These are phyloP conservation scores for Gasteruption jaculator DNA, from an alignment of 2,888 invertebrate genomes.

Conservation along the genomic window DNA sequence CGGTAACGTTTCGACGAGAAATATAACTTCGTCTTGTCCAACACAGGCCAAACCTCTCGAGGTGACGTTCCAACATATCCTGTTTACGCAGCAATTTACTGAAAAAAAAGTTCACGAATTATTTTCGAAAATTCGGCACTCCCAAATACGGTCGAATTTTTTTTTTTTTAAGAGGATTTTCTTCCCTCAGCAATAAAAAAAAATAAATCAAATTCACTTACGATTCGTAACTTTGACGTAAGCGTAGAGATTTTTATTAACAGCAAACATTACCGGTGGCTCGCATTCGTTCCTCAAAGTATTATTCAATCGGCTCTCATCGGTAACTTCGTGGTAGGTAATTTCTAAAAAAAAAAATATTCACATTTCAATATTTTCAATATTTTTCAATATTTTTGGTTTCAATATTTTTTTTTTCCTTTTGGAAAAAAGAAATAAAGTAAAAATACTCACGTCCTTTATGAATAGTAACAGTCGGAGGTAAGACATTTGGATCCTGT, in stretches of 20 bases:
- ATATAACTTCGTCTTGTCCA: constrained; percentile 78
- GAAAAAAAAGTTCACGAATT: constrained; percentile 31
- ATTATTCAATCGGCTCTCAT: constrained; percentile 57
- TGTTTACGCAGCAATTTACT: constrained; percentile 76
- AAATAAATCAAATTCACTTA: constrained; percentile 53
- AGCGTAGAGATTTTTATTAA: constrained; percentile 72
- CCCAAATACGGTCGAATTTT: not conserved
- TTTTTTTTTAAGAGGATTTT: constrained; percentile 1
- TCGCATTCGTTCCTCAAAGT: constrained; percentile 57
- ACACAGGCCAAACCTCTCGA: constrained; percentile 74
- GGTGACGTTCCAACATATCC: constrained; percentile 71
- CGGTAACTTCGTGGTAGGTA: constrained; percentile 56
- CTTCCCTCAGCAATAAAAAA: not conserved
- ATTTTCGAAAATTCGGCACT: not conserved
- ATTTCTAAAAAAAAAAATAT: constrained; percentile 50
- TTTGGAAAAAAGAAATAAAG: constrained; percentile 15
- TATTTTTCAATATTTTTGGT: too few species aligned
- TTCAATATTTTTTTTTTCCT: too few species aligned
- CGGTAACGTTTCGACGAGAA: constrained; percentile 66
- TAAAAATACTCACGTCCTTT: constrained; percentile 52
- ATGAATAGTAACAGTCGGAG: constrained; percentile 56
- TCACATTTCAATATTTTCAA: constrained; percentile 37
- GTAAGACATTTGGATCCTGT: constrained; percentile 54
- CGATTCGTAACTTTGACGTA: constrained; percentile 70
- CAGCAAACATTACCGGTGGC: constrained; percentile 65